A percentile compares a stretch with the other conserved stretches of the same genome.
phyloP scores from a whole-genome alignment of 53 echinoderm and acorn worm genomes.

The Mesocentrotus franciscanus region DNA sequence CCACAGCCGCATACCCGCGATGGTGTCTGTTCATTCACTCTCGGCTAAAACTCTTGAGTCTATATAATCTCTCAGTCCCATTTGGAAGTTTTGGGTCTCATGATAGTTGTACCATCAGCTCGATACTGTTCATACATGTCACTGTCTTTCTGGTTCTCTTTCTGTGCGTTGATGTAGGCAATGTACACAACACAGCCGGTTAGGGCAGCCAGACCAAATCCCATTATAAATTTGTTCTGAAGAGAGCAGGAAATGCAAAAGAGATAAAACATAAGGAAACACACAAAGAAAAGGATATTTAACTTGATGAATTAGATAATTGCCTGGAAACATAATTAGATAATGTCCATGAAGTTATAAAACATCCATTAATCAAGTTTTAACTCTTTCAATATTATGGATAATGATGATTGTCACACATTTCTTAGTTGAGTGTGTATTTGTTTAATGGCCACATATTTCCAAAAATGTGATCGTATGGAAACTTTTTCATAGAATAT shows the following conservation, averaged over 20 bases:
- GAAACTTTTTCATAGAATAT: too few species aligned
- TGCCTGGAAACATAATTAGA: not conserved
- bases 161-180: slow-evolving; percentile 89
- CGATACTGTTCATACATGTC: slow-evolving; percentile 84
- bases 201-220: slow-evolving; percentile 85
- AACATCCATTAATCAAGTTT: not conserved
- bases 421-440: too few species aligned
- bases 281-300: not conserved
- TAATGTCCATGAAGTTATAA: not conserved
- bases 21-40: not conserved
- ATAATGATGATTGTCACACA: too few species aligned
- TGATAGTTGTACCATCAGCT: slow-evolving; percentile 81
- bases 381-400: not conserved
- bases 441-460: too few species aligned
- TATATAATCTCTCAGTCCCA: slow-evolving; percentile 82
- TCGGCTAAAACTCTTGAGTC: not conserved
- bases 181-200: slow-evolving; percentile 92
- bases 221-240: slow-evolving; percentile 97
- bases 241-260: not conserved
- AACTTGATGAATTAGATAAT: not conserved
- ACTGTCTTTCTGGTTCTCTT: slow-evolving; percentile 84
- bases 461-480: too few species aligned
- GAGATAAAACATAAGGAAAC: not conserved
- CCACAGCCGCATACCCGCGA: not conserved
- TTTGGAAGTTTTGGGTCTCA: slow-evolving; percentile 78